phyloP scores from a whole-genome alignment of 2,797 vertebrate genomes.

The Danio jaintianensis region DNA sequence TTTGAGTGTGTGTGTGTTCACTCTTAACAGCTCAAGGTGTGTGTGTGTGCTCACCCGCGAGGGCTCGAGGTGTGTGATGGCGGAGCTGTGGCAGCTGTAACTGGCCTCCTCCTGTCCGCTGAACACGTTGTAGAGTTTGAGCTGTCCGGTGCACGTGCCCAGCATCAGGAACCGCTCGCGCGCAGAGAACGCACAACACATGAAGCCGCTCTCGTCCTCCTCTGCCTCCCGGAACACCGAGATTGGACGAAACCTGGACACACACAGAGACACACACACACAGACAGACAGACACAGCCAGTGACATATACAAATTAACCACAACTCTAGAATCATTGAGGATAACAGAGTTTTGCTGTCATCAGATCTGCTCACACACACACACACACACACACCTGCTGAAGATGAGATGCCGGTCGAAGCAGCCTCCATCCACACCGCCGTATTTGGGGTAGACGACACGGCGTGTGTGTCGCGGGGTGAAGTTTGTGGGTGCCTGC shows the following conservation, averaged over 20 bases:
- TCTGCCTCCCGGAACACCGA: constrained; percentile 98
- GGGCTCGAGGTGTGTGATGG: constrained; percentile 96
- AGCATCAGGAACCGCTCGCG: constrained; percentile 97
- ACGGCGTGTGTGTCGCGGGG: constrained; percentile 91
- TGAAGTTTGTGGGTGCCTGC: constrained; percentile 96
- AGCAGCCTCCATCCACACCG: constrained; percentile 97
- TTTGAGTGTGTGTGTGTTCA: constrained; percentile 72
- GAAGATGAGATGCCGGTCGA: constrained; percentile 98
- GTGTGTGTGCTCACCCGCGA: constrained; percentile 86
- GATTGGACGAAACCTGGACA: constrained; percentile 93
- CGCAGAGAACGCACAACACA: constrained; percentile 97
- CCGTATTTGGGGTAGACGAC: constrained; percentile 98
- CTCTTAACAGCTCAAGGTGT: too few relatives aligned
- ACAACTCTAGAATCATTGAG: too few relatives aligned
- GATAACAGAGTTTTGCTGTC: too few relatives aligned
- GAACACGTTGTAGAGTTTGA: constrained; percentile 98
- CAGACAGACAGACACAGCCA: background rate
- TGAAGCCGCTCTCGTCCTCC: constrained; percentile 97
- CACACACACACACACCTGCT: constrained; percentile 83
- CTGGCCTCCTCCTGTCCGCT: constrained; percentile 98
- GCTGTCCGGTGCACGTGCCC: constrained; percentile 94
- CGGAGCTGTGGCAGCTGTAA: constrained; percentile 97
- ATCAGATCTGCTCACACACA: too few relatives aligned
- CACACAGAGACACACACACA: background rate
- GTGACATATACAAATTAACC: too few relatives aligned